These are phyloP conservation scores for Chloroceryle aenea DNA, from an alignment of 2,113 vertebrate species.

Conservation along the genomic window DNA sequence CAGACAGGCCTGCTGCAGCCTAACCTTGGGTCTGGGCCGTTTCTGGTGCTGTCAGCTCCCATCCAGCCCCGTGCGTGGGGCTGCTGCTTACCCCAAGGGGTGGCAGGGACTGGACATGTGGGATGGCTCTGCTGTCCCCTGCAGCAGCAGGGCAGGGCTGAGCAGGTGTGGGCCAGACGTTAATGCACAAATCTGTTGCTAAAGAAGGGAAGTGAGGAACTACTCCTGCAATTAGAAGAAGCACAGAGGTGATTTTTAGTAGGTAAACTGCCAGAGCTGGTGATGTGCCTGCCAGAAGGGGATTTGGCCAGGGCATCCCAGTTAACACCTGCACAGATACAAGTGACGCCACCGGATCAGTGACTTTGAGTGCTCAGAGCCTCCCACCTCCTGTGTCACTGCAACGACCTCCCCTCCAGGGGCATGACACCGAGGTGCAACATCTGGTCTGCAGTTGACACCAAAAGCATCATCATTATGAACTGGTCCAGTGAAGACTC, in stretches of 20 bases:
- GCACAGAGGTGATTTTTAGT: background rate
- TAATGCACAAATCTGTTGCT: background rate
- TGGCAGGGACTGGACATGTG: accelerated
- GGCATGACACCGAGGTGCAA: accelerated
- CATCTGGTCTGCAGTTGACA: constrained; percentile 20
- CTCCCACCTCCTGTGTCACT: background rate
- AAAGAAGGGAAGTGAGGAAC: background rate
- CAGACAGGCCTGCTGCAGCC: background rate
- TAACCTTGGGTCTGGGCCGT: background rate
- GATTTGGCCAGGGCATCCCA: background rate
- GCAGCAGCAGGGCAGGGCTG: background rate
- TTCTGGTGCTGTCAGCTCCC: background rate
- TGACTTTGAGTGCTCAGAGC: background rate
- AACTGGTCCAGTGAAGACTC: background rate
- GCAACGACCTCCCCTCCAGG: background rate
- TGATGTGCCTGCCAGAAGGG: background rate
- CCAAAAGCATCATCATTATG: background rate
- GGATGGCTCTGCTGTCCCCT: accelerated
- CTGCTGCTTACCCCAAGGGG: background rate
- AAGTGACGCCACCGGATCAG: accelerated
- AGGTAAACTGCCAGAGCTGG: background rate
- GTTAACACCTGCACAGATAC: background rate
- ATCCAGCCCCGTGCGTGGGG: background rate
- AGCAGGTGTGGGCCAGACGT: background rate
- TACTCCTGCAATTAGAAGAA: background rate